Percentiles rank a stretch among this genome's conserved stretches.
Conservation (phyloP, 2,888 invertebrate species). For the Siphlonurus alternatus region DNA sequence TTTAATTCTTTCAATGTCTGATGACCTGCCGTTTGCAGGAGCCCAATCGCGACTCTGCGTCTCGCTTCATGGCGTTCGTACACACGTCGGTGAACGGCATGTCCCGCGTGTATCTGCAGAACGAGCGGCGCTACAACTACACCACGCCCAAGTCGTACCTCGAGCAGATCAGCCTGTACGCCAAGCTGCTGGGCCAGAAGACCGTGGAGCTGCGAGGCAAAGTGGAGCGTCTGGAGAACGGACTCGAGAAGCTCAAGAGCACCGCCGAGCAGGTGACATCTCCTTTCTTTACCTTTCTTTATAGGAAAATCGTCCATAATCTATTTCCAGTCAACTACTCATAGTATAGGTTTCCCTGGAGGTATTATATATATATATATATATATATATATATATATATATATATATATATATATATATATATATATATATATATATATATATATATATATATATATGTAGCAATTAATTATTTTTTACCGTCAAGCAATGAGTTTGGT, state of each 20-base stretch:
- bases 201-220: conserved; percentile 71
- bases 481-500: too few species aligned
- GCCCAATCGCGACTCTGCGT: conserved; percentile 62
- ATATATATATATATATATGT: too few species aligned
- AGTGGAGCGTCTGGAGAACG: conserved; percentile 77
- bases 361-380: background rate
- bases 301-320: too few species aligned
- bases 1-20: too few species aligned
- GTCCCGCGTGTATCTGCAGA: conserved; percentile 70
- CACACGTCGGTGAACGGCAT: conserved; percentile 86
- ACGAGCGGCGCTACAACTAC: conserved; percentile 88
- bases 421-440: too few species aligned
- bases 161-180: conserved; percentile 86
- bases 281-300: too few species aligned
- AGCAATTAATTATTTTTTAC: too few species aligned
- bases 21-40: too few species aligned
- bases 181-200: conserved; percentile 70
- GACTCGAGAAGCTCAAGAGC: conserved; percentile 74
- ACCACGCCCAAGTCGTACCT: conserved; percentile 95
- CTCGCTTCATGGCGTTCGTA: conserved; percentile 87
- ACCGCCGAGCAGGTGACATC: conserved; percentile 56
- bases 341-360: background rate
- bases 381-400: conserved; percentile 1
- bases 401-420: too few species aligned
- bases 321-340: too few species aligned